Conservation (phyloP, 2,113 vertebrate species). For the Polyodon spathula region DNA sequence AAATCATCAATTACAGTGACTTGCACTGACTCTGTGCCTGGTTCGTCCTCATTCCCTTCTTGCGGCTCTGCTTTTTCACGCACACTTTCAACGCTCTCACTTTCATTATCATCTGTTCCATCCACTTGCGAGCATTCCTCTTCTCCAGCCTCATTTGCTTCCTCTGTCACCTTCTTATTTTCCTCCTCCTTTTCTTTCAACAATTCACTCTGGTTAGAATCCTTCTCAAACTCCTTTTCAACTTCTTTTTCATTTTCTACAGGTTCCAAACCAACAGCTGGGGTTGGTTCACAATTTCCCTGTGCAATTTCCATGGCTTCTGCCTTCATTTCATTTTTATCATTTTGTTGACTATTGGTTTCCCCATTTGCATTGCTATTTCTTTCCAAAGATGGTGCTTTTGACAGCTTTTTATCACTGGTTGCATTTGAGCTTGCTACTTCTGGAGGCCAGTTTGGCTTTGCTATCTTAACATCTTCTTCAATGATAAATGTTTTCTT, state of each 20-base stretch:
- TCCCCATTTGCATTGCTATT: conserved; percentile 27
- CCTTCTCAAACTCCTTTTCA: no score
- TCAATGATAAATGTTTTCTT: conserved; percentile 66
- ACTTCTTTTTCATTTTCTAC: conserved; percentile 14
- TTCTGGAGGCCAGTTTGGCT: conserved; percentile 81
- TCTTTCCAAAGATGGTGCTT: neutral
- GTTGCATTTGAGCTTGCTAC: conserved; percentile 36
- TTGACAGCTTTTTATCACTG: conserved; percentile 36
- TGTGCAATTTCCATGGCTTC: neutral
- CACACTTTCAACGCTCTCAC: conserved; percentile 19
- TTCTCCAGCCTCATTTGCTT: conserved; percentile 33
- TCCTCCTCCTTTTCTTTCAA: neutral
- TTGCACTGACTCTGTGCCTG: conserved; percentile 32
- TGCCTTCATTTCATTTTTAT: conserved; percentile 33
- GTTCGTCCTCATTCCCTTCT: conserved; percentile 29
- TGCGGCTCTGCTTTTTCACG: conserved; percentile 33
- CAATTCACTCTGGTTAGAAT: no score
- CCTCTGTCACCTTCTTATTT: conserved; percentile 19
- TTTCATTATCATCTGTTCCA: neutral
- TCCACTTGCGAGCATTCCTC: conserved; percentile 29
- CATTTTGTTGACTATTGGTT: conserved; percentile 25
- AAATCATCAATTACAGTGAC: conserved; percentile 47
- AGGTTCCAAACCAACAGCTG: no score
- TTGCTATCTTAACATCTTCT: conserved; percentile 66
- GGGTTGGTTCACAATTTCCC: neutral